phyloP scores from a whole-genome alignment of 30 jellyfish, hydroid and myxozoan genomes.

The Aurelia coerulea region DNA sequence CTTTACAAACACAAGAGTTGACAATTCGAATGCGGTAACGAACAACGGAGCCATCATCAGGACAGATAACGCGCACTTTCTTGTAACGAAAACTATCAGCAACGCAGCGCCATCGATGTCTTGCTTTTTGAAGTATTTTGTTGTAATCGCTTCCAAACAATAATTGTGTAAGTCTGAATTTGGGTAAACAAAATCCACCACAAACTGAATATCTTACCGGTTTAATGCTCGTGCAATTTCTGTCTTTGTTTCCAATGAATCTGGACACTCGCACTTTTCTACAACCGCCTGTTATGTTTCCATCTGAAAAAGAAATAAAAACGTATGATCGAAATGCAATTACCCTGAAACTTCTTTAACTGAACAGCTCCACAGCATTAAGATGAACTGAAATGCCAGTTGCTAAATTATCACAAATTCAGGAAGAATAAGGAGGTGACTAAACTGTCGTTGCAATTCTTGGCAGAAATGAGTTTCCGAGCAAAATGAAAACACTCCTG shows the following conservation, averaged over 20 bases:
- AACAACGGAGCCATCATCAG: slow-evolving; percentile 82
- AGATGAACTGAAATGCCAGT: too few species aligned
- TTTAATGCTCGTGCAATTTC: slow-evolving; percentile 79
- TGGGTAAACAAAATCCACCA: slow-evolving; percentile 78
- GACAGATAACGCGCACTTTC: slow-evolving; percentile 75
- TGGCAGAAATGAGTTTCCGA: too few species aligned
- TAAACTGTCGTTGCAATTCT: too few species aligned
- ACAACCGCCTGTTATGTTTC: slow-evolving; percentile 72
- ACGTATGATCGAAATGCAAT: background rate
- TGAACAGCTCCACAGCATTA: background rate
- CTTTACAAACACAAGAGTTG: slow-evolving; percentile 79
- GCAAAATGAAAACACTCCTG: too few species aligned
- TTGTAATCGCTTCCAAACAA: slow-evolving; percentile 42
- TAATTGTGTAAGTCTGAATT: slow-evolving; percentile 55
- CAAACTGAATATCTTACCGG: slow-evolving; percentile 72
- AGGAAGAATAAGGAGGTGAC: too few species aligned
- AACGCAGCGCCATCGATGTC: slow-evolving; percentile 71
- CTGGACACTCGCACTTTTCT: slow-evolving; percentile 64
- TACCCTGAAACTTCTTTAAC: too few species aligned
- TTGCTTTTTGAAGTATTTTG: slow-evolving; percentile 49
- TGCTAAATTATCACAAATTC: too few species aligned
- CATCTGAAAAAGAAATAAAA: slow-evolving; percentile 25
- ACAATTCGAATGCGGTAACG: slow-evolving; percentile 72
- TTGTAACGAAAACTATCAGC: slow-evolving; percentile 58
- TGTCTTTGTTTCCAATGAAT: slow-evolving; percentile 74